Base-by-base conservation (phyloP, 2,888 invertebrate species). In the Drosophila borborema region DNA sequence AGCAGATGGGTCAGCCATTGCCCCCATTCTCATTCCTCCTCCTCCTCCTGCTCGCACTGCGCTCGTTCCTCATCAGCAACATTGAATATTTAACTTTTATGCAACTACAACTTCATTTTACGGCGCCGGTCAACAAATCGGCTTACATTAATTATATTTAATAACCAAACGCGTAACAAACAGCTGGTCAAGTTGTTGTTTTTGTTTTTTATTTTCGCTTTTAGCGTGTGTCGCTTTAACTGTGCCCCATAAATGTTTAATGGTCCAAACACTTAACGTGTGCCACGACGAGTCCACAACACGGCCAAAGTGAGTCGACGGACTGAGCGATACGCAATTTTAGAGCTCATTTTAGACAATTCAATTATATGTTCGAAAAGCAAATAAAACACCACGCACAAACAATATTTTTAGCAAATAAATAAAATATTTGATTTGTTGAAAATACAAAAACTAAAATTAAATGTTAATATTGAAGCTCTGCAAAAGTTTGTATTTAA, bases 131-230 rank as follows among this genome's bases (percentile, higher is more conserved):
- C 59, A 68, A 85, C 88, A 86, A 85, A 85, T 85, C 77, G 85
- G 69, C 86, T 74, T 75, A 72, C 75, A 86, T 86, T 85, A 85
- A 85, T 85, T 85, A 86, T 81, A 81, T 85, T 88, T 80, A 86
- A 88, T 88, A 86, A 82, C 72, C 66, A 67, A 45, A 49, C 55
- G 69, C 67, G 53, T 70, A 40, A 40, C 60, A 81, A 83, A 83
- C 86, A 80, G 81, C 86, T 86, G 83, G 70, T 67, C 60, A 66
- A 41, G 41, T 41, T 20, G 64, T 65, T 9, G 28, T 45, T 45
- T 12, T 10, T 12, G 63, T 31, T n/a, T 23, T 46, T 46, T 14
- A 48, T 23, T 48, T 48, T 48, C 28, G 28, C 16, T 28, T 49
- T 65, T 62, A 64, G 72, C 72, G 79, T 65, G 79, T 79, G 70